phyloP scores from a whole-genome alignment of 2,888 invertebrate genomes.

The Carabus problematicus region DNA sequence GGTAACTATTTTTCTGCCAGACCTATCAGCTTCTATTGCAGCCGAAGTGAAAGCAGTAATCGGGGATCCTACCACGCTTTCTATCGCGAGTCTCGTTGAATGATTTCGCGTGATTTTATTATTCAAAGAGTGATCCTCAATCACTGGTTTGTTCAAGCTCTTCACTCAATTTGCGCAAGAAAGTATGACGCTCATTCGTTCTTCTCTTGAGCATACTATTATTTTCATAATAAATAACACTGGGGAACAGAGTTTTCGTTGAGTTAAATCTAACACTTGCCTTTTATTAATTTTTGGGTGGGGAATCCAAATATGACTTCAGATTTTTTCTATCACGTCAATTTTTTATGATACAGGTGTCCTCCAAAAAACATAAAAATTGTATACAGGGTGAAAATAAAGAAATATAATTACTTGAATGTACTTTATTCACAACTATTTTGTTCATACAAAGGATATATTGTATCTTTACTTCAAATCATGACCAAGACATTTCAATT shows the following conservation, averaged over 20 bases:
- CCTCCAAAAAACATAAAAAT: no score
- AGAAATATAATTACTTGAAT: no score
- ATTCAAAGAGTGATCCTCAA: background rate
- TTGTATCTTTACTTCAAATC: no score
- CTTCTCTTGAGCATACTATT: background rate
- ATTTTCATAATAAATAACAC: background rate
- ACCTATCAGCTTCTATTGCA: background rate
- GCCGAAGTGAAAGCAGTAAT: background rate
- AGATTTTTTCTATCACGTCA: no score
- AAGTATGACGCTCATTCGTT: background rate
- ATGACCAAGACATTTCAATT: background rate
- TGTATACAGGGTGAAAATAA: no score
- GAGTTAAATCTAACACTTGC: no score
- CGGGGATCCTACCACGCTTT: background rate
- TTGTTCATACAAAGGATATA: no score
- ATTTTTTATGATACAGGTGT: no score
- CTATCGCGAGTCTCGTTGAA: background rate
- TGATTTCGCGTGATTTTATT: background rate
- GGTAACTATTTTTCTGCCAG: background rate
- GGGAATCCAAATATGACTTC: no score
- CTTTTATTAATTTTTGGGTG: no score
- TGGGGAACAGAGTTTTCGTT: background rate
- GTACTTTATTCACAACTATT: no score
- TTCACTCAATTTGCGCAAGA: background rate
- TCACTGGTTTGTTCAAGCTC: background rate